A percentile compares a stretch with the other conserved stretches of the same genome.
Evolutionary conservation across 2,113 vertebrate genomes (phyloP).

Genomic region (Himantopus leucocephalus): DNA sequence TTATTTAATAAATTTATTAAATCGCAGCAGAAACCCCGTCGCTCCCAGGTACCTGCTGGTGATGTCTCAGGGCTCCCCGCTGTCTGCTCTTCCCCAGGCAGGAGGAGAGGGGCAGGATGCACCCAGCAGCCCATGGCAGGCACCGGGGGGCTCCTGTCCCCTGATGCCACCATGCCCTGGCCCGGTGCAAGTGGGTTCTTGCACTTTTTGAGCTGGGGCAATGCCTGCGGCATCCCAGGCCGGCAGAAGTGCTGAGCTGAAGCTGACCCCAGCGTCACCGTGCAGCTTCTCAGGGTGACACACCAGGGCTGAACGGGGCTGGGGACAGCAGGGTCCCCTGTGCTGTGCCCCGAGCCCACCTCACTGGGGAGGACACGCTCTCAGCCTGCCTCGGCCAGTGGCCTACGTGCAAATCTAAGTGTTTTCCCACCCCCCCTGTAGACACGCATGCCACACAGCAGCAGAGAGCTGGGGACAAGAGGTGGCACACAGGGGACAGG

Average conservation of each 20-base stretch:
- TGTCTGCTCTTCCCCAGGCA: neutral
- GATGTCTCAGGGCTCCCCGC: neutral
- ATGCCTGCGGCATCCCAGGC: neutral
- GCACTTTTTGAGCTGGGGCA: neutral
- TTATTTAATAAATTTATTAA: neutral
- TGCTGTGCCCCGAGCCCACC: neutral
- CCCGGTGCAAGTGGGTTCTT: fast-evolving
- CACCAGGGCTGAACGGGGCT: neutral
- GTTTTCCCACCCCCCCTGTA: no score
- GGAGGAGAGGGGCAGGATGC: neutral
- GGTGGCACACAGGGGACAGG: neutral
- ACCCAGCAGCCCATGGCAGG: neutral
- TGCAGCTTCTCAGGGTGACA: neutral
- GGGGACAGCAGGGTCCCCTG: neutral
- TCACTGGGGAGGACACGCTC: neutral
- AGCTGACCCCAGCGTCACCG: neutral
- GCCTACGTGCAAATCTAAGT: neutral
- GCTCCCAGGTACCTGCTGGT: neutral
- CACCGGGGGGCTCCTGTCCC: neutral
- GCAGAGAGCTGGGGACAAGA: neutral
- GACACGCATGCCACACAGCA: neutral
- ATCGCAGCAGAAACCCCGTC: neutral
- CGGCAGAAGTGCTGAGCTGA: neutral
- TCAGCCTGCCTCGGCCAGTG: neutral
- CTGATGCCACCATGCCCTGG: fast-evolving